These are phyloP conservation scores for Dastarcus helophoroides DNA, from an alignment of 2,888 invertebrate species.

Conservation along the genomic window DNA sequence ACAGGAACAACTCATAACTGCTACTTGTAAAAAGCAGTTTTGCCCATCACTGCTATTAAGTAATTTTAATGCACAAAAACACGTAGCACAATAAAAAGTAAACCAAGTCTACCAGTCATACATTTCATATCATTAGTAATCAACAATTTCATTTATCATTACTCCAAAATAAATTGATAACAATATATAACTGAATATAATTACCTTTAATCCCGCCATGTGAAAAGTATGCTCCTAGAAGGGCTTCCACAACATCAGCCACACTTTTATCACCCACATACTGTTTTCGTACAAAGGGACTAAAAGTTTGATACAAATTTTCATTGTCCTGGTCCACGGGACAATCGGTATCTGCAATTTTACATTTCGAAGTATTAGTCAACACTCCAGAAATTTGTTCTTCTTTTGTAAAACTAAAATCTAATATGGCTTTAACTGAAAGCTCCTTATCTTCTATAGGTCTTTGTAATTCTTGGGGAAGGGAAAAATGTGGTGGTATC, in stretches of 20 bases:
- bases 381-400: conserved; percentile 33
- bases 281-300: conserved; percentile 38
- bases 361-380: conserved; percentile 16
- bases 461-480: conserved; percentile 37
- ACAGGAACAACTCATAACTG: too few relatives aligned
- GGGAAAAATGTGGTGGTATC: conserved; percentile 65
- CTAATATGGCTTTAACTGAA: conserved; percentile 22
- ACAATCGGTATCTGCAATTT: conserved; percentile 19
- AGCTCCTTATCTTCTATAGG: conserved; percentile 36
- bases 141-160: too few relatives aligned
- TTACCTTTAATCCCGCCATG: conserved; percentile 36
- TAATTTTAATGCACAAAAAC: too few relatives aligned
- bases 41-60: too few relatives aligned
- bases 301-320: conserved; percentile 25
- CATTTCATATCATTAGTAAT: too few relatives aligned
- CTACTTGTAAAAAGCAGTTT: too few relatives aligned
- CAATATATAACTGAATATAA: too few relatives aligned
- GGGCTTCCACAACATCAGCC: conserved; percentile 77
- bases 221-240: conserved; percentile 66
- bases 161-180: too few relatives aligned
- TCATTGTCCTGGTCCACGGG: conserved; percentile 23
- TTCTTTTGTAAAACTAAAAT: conserved; percentile 32
- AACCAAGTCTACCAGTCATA: too few relatives aligned
- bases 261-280: conserved; percentile 51
- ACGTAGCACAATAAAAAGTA: too few relatives aligned